Base-by-base conservation (phyloP, 37 sponge, comb jelly and placozoan genomes). In the Geodia barretti region DNA sequence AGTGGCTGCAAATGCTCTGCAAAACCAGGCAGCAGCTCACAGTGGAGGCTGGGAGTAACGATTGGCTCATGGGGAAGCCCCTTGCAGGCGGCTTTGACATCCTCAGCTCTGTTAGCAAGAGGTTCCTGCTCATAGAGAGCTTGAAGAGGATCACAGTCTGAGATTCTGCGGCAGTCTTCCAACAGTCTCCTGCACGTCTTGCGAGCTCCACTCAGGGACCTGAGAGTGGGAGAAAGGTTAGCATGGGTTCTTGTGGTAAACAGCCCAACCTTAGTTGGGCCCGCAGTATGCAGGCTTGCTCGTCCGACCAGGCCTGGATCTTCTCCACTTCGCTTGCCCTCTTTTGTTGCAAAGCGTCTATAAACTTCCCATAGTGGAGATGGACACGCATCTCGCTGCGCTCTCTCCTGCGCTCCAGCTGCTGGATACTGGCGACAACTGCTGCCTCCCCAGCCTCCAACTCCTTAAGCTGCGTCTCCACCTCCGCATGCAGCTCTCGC, bases 221-320 rank as follows among this genome's bases (percentile, higher is more conserved):
- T 47, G 54, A 47, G n/a, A n/a, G n/a, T n/a, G n/a, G n/a, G n/a
- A n/a, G n/a, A n/a, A n/a, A n/a, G n/a, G n/a, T n/a, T n/a, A n/a
- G n/a, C n/a, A n/a, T n/a, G n/a, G n/a, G n/a, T n/a, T n/a, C n/a
- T n/a, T n/a, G n/a, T n/a, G n/a, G n/a, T n/a, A n/a, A n/a, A n/a
- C n/a, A n/a, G n/a, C n/a, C n/a, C n/a, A n/a, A 89, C 90, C 79
- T 36, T 1, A 79, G 60, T 35, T 89, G 90, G 7, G 85, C 72
- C 30, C 79, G 65, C 67, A 89, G 76, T 1, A 80, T 75, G 38
- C 59, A 74, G 59, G 63, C 35, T 32, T 79, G 79, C 0, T 89
- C 86, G 0, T 84, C 86, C 20, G 70, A 63, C 75, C 78, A 84
- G 26, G 43, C 28, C 21, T 66, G 61, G 0, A 84, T 62, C 1